Conservation (phyloP, 2,797 vertebrate species). For the Parotocinclus haroldoi region DNA sequence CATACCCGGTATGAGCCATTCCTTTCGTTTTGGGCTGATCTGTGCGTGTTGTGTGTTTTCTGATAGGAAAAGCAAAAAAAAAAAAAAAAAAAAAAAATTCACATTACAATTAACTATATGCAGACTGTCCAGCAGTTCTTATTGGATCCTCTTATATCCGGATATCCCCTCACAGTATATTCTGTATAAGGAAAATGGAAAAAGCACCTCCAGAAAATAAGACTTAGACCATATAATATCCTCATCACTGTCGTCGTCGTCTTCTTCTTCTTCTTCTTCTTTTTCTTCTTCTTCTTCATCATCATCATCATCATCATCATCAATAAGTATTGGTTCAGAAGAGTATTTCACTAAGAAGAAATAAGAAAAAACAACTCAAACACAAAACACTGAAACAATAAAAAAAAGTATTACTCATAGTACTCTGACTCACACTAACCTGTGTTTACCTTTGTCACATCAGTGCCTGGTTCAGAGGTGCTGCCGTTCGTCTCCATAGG, state of each 20-base stretch:
- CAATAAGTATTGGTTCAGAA: not conserved
- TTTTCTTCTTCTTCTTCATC: too few species aligned
- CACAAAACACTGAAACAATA: not conserved
- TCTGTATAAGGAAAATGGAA: not conserved
- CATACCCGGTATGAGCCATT: too few species aligned
- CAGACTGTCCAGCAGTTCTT: too few species aligned
- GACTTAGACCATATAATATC: slow-evolving; percentile 18
- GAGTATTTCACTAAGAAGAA: too few species aligned
- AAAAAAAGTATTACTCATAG: not conserved
- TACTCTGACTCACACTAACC: slow-evolving; percentile 6
- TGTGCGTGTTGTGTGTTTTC: too few species aligned
- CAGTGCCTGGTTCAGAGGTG: slow-evolving; percentile 4
- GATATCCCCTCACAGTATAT: too few species aligned
- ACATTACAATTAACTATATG: too few species aligned
- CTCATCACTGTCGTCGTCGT: slow-evolving; percentile 29
- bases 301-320: slow-evolving; percentile 32
- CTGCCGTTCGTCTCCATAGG: slow-evolving; percentile 19
- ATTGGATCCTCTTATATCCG: too few species aligned
- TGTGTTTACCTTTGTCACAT: not conserved
- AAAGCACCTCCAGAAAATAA: slow-evolving; percentile 20
- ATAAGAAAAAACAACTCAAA: not conserved
- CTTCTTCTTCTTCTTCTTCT: too few species aligned
- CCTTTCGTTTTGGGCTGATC: too few species aligned
- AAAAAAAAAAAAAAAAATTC: not conserved
- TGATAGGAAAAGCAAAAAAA: too few species aligned